Base-by-base conservation (phyloP, 2,888 invertebrate genomes). In the Macrophya annulata region DNA sequence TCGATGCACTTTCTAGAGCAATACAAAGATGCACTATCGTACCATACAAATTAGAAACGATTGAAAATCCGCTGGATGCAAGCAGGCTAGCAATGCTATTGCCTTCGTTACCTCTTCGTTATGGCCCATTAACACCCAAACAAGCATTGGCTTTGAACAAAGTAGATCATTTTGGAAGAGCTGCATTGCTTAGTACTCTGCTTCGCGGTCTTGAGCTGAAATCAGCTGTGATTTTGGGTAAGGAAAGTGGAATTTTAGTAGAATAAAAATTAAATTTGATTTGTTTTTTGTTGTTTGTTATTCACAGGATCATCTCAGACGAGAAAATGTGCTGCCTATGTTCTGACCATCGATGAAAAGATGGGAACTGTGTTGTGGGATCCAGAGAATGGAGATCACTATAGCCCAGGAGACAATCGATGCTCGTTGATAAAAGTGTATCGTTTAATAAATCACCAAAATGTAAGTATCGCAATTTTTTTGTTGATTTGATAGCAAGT, bases 111-210 rank as follows among this genome's bases (percentile, higher is more conserved):
- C 92, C 93, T 1, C 86, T 85, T 17, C 89, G 91, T 84, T 93
- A 92, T 74, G 93, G 93, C 45, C 93, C 93, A 21, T 85, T 93
- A 37, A 90, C 90, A 5, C 92, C 93, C 4, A 89, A 90, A 31
- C 93, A 93, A 84, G 93, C 93, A 48, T 86, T 93, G 48, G 92
- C 91, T 84, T 88, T 93, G 43, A 92, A 91, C 84, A 93, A 93
- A 87, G 91, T 93, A 4, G 93, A 93, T 87, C 91, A 92, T 77
- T 93, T 92, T 81, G 93, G 93, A 10, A 90, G 93, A 12, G 92
- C 93, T n/a, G 91, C 91, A 40, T 84, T 93, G 31, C 89, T 93
- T 6, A 90, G 91, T 0, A 88, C 89, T 12, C 86, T 93, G 48
- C 87, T 93, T 9, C 91, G 91, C 79, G 93, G 91, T 17, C 86